A percentile compares a stretch with the other conserved stretches of the same genome.
Conservation (phyloP, 2,113 vertebrate species). For the Cervus canadensis region DNA sequence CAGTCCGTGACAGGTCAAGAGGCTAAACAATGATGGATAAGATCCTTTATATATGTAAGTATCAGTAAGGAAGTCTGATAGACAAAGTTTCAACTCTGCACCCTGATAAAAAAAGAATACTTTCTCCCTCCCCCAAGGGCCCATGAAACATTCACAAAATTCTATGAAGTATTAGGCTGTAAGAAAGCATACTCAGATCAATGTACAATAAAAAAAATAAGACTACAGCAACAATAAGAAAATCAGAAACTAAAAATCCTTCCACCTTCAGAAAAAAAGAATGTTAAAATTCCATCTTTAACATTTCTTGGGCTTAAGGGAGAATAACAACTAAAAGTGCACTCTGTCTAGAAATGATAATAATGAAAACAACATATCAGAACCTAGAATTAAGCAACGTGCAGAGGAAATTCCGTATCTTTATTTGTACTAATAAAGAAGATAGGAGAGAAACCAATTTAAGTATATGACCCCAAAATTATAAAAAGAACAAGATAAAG, state of each 20-base stretch:
- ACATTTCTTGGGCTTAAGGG: background rate
- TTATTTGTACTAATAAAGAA: slow-evolving; percentile 1
- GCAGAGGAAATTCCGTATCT: background rate
- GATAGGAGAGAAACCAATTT: background rate
- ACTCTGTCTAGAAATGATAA: background rate
- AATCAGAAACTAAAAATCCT: background rate
- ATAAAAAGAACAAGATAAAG: background rate
- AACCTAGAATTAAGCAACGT: background rate
- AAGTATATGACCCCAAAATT: background rate
- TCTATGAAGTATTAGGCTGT: background rate
- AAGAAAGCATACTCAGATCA: background rate
- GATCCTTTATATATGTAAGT: background rate
- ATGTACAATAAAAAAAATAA: background rate
- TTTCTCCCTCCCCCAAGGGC: background rate
- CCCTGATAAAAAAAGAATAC: background rate
- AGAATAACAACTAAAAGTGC: background rate
- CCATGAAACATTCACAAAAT: slow-evolving; percentile 27
- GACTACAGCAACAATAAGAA: background rate
- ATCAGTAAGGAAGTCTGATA: background rate
- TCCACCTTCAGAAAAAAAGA: background rate
- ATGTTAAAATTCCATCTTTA: background rate
- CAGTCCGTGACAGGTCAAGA: background rate
- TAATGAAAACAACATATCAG: background rate
- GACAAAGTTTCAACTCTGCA: slow-evolving; percentile 8
- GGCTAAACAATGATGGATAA: background rate